Evolutionary conservation across 1,140 invertebrate species (phyloP).

Genomic region (Musca domestica): DNA sequence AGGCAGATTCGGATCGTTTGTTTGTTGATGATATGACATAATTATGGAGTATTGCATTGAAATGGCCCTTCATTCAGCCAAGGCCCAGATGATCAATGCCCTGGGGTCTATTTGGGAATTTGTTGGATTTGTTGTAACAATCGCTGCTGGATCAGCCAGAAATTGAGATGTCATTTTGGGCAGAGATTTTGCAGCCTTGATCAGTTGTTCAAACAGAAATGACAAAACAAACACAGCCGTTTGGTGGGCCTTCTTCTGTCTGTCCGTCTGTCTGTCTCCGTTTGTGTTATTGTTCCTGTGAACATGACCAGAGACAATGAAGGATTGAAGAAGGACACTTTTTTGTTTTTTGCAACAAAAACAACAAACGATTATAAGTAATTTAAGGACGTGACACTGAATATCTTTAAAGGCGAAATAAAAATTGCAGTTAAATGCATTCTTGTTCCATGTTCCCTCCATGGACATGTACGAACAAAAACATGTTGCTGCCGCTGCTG

Average conservation of each 20-base stretch:
- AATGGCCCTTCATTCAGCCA: too few species aligned
- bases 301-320: not conserved
- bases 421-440: conserved; percentile 1
- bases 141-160: not conserved
- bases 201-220: not conserved
- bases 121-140: not conserved
- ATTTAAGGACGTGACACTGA: conserved; percentile 49
- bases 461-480: not conserved
- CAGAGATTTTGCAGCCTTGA: not conserved
- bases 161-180: conserved; percentile 12
- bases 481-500: not conserved
- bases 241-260: too few species aligned
- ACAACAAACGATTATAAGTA: conserved; percentile 33
- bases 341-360: not conserved
- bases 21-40: too few species aligned
- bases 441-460: not conserved
- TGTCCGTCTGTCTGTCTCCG: too few species aligned
- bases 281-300: not conserved
- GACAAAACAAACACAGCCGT: conserved; percentile 12
- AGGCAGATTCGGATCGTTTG: too few species aligned
- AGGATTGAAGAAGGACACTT: not conserved
- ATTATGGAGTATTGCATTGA: too few species aligned
- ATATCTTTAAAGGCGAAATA: conserved; percentile 19
- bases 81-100: not conserved
- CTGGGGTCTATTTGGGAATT: conserved; percentile 16